Evolutionary conservation across 2,797 vertebrate genomes (phyloP).

Genomic region (Parauchenoglanis ngamensis): DNA sequence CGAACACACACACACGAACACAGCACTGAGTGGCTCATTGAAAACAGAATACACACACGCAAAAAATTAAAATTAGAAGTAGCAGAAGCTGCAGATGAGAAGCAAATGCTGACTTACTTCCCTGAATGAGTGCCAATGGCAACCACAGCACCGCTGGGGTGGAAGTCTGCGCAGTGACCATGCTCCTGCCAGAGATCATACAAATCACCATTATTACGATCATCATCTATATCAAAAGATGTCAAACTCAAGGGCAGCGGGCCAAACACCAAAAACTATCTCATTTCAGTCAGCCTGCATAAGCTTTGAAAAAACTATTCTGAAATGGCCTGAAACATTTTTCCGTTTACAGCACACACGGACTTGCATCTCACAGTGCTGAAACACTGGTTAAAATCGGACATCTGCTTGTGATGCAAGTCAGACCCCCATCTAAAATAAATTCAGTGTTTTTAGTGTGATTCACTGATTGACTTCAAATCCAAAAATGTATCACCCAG

Average conservation of each 20-base stretch:
- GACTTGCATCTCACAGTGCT: neutral
- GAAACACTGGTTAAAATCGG: neutral
- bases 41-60: neutral
- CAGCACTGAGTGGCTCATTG: conserved; percentile 31
- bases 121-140: conserved; percentile 96
- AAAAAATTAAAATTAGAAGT: neutral
- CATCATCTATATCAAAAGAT: neutral
- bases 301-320: neutral
- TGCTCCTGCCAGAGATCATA: conserved; percentile 79
- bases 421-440: neutral
- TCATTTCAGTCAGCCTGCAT: neutral
- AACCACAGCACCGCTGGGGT: conserved; percentile 93
- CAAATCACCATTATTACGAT: neutral
- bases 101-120: conserved; percentile 77
- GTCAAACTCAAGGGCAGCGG: neutral
- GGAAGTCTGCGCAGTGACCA: conserved; percentile 97
- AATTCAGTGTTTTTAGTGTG: neutral
- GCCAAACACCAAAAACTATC: neutral
- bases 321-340: neutral
- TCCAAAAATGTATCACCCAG: neutral
- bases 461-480: neutral
- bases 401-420: neutral
- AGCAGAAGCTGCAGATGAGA: neutral
- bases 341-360: neutral
- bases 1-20: conserved; percentile 63